Base-by-base conservation (phyloP, 2,113 vertebrate genomes). In the Pogonocichla stellata region DNA sequence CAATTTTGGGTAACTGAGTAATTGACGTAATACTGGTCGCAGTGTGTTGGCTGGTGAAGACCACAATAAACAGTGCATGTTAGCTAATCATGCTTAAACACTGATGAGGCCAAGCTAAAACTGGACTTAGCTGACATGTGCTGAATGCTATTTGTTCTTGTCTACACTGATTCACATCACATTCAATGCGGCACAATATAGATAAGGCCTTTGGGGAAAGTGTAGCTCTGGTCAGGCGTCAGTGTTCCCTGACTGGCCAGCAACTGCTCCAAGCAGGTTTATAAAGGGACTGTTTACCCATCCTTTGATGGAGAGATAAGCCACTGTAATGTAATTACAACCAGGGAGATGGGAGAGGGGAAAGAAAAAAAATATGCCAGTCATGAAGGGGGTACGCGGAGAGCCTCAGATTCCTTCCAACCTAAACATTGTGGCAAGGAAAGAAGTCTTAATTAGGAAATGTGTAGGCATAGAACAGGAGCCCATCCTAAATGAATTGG, bases 401-500 rank as follows among this genome's bases (percentile, higher is more conserved):
- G 88, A 93, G 92, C 89, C 92, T 90, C 94, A 96, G 87, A 97
- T 94, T 95, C 93, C 92, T 97, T 96, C 95, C 72, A 97, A 95
- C 86, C 96, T 96, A 96, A 97, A 97, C 97, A 97, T 91, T 91
- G 95, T 93, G 95, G 94, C 94, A 95, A 97, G 96, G 82, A 96
- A 96, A 96, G 95, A 97, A 96, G 89, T 81, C 93, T 97, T 97
- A 97, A 97, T 97, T 97, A 96, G 97, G 96, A 95, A 97, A 97
- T 4, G 64, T 86, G 95, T 82, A 95, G 97, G 94, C 93, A 96
- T 80, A 94, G 97, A 97, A 94, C 92, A 92, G 95, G 89, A 97
- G 80, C 91, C 94, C 97, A 97, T 97, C 97, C 97, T 96, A 97
- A 97, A 96, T 97, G 96, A 97, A 97, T 81, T 96, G 96, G 89